Conservation (phyloP, 2,113 vertebrate species). For the Heterocephalus glaber region DNA sequence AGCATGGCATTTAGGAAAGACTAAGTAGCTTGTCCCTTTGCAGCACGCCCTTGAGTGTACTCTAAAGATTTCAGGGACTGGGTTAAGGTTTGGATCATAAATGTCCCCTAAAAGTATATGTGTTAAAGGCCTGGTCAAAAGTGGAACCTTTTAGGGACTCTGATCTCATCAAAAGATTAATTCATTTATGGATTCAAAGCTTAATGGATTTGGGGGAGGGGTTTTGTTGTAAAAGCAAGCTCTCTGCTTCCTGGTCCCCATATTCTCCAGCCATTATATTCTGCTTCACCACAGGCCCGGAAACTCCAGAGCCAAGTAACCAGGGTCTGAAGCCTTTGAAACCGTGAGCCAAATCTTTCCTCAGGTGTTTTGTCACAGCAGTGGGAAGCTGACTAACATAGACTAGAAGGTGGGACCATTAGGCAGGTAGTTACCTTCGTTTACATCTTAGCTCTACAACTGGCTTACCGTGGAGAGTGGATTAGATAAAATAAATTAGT, state of each 20-base stretch:
- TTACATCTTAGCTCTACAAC: background rate
- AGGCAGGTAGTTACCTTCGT: background rate
- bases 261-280: background rate
- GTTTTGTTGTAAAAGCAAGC: no score
- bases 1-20: background rate
- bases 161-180: no score
- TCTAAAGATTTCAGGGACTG: background rate
- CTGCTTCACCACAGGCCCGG: background rate
- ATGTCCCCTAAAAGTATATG: background rate
- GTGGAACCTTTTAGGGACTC: background rate
- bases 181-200: background rate
- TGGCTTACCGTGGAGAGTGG: background rate
- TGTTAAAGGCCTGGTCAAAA: background rate
- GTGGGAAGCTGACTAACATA: background rate
- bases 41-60: accelerated
- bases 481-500: constrained; percentile 14
- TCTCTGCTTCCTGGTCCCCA: background rate
- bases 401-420: background rate
- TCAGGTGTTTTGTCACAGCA: background rate
- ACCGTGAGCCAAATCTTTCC: background rate
- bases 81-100: background rate
- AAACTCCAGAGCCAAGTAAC: background rate
- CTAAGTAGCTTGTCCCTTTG: background rate
- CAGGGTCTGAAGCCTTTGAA: background rate
- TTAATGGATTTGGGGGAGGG: background rate